Evolutionary conservation across 2,113 vertebrate genomes (phyloP).

Genomic region (Zosterops pallidus): DNA sequence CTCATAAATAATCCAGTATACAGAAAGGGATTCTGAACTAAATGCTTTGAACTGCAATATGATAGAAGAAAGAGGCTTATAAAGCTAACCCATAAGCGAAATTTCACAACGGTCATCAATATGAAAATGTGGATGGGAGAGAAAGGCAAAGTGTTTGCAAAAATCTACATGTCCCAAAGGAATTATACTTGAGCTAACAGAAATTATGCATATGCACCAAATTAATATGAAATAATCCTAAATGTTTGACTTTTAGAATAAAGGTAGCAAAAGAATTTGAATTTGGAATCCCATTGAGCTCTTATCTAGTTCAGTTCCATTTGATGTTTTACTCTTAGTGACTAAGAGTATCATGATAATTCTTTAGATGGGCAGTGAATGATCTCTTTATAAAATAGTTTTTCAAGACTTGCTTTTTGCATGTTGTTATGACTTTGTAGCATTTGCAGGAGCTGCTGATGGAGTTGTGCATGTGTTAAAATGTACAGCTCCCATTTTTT

Average conservation of each 20-base stretch:
- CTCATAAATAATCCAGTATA: background rate
- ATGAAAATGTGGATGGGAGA: background rate
- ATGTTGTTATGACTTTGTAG: background rate
- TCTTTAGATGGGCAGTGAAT: background rate
- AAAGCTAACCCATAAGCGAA: background rate
- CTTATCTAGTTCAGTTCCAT: background rate
- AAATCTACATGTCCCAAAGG: background rate
- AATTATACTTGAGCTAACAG: background rate
- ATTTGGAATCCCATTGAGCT: background rate
- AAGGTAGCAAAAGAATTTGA: background rate
- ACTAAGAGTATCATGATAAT: background rate
- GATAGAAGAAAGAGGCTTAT: background rate
- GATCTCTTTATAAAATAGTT: background rate
- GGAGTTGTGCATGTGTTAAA: background rate
- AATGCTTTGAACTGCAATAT: background rate
- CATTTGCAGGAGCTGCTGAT: background rate
- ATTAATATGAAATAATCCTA: background rate
- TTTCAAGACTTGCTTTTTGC: background rate
- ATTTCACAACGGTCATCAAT: background rate
- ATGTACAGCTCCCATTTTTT: accelerated
- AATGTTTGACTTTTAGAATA: background rate
- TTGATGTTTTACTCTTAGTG: background rate
- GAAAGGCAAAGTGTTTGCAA: background rate
- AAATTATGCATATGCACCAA: background rate
- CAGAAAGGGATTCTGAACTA: background rate